Evolutionary conservation across 2,888 invertebrate species (phyloP).

Genomic region (Agelastica alni): DNA sequence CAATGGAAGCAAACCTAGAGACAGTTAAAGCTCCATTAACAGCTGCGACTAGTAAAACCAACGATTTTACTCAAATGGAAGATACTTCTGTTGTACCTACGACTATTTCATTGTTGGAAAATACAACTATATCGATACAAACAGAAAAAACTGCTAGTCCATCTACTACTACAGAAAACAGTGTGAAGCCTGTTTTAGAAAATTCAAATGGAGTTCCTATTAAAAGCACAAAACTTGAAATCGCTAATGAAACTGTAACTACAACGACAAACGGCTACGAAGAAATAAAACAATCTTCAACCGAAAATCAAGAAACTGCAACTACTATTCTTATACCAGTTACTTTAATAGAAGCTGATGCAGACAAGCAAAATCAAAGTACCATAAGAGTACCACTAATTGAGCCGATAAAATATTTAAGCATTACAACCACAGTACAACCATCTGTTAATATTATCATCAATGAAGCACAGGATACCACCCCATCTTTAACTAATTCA

Average conservation of each 20-base stretch:
- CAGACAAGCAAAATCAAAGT: background rate
- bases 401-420: constrained; percentile 7
- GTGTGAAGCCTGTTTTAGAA: background rate
- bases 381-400: constrained; percentile 9
- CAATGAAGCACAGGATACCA: constrained; percentile 8
- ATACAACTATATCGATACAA: constrained; percentile 11
- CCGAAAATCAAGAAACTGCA: background rate
- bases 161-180: constrained; percentile 1
- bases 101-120: background rate
- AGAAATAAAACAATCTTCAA: constrained; percentile 7
- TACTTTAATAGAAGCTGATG: constrained; percentile 1
- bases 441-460: constrained; percentile 26
- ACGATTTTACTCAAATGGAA: constrained; percentile 11
- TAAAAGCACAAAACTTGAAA: constrained; percentile 27
- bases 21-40: background rate
- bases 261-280: background rate
- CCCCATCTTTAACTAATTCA: too few species aligned
- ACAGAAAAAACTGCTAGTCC: constrained; percentile 2
- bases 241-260: constrained; percentile 7
- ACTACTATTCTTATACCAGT: constrained; percentile 11
- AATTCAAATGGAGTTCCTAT: background rate
- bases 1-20: background rate
- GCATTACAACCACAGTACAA: constrained; percentile 9
- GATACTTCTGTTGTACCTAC: constrained; percentile 16
- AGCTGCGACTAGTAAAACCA: constrained; percentile 1